Base-by-base conservation (phyloP, 2,797 vertebrate species). In the Discoglossus pictus region DNA sequence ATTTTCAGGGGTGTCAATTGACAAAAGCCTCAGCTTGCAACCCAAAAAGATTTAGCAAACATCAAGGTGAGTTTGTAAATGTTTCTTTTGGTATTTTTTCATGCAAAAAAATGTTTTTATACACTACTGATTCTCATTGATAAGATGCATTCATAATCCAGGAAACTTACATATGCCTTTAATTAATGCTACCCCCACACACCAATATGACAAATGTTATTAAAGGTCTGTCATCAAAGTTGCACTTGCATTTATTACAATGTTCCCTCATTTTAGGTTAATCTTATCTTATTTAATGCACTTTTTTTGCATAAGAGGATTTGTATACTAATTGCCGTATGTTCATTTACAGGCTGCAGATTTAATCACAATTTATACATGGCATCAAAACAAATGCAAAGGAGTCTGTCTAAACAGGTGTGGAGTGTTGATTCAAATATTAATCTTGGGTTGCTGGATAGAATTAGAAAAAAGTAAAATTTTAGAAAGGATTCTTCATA, bases 161-260 rank as follows among this genome's bases (percentile, higher is more conserved):
- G n/a, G n/a, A n/a, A n/a, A n/a, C n/a, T n/a, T n/a, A n/a, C n/a
- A n/a, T n/a, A n/a, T n/a, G n/a, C 31, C 59, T 51, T 66, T 7
- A 69, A 23, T 16, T 4, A n/a, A 3, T 18, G 27, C 47, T 77
- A 24, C 20, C 62, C 18, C 13, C 10, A 59, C 27, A 16, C 50
- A 27, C 16, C 63, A 77, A 56, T 72, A 72, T 70, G 73, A 59
- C 18, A 61, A 70, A 64, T 21, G 61, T 11, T 65, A 42, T 55
- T 55, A 55, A 46, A 72, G 15, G 31, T 76, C 18, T 65, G 61
- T 12, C 46, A 61, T 50, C 47, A 36, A 69, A 75, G 62, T 47
- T 65, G 52, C 58, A 48, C 39, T 38, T 56, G 52, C 51, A 75
- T 60, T 63, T 16, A 39, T 73, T 66, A 65, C 56, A 48, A 1